Percentiles rank a stretch among this genome's conserved stretches.
Conservation (phyloP, 2,888 invertebrate genomes). For the Antheraea assamensis region DNA sequence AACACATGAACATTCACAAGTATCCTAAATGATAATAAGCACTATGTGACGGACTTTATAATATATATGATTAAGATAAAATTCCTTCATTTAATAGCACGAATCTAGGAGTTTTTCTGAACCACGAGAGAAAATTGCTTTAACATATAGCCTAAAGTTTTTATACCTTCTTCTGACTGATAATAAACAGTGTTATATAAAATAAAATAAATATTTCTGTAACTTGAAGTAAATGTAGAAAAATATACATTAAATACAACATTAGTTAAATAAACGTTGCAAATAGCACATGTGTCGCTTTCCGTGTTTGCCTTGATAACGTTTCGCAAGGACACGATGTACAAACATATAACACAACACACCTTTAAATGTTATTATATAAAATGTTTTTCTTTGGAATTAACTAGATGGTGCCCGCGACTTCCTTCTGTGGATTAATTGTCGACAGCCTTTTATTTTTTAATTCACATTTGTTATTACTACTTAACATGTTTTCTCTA, state of each 20-base stretch:
- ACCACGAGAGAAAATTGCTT: too few species aligned
- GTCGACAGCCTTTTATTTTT: too few species aligned
- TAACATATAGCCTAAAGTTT: background rate
- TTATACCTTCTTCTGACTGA: background rate
- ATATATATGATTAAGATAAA: too few species aligned
- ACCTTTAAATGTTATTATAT: background rate
- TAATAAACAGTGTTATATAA: background rate
- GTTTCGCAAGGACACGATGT: background rate
- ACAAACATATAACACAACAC: background rate
- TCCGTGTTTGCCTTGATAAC: conserved; percentile 2
- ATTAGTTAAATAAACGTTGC: background rate
- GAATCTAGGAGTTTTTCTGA: too few species aligned
- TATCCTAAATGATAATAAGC: too few species aligned
- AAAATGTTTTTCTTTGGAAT: background rate
- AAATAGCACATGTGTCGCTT: background rate
- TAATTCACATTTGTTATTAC: too few species aligned
- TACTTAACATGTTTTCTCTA: too few species aligned
- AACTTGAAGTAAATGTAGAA: background rate
- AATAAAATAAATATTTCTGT: background rate
- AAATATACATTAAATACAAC: background rate
- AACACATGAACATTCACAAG: too few species aligned
- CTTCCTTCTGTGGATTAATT: too few species aligned
- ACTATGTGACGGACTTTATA: too few species aligned
- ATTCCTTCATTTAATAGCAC: too few species aligned
- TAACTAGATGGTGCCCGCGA: background rate